These are phyloP conservation scores for Gari tellinella DNA, from an alignment of 2,888 invertebrate species.

Conservation along the genomic window DNA sequence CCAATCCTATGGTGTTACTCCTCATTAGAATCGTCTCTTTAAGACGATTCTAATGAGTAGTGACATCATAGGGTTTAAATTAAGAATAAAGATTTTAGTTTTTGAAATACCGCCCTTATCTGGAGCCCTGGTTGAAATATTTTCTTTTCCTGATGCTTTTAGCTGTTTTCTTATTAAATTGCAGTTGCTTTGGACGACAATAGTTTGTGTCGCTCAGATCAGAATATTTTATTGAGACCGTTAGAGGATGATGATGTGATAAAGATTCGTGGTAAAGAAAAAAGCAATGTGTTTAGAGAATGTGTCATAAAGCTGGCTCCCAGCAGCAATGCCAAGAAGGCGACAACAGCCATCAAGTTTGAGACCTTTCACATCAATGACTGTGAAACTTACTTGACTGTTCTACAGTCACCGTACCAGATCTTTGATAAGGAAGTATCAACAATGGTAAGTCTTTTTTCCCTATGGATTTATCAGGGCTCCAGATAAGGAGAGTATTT, in stretches of 20 bases:
- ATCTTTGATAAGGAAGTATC: conserved; percentile 60
- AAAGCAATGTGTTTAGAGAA: conserved; percentile 17
- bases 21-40: too few relatives aligned
- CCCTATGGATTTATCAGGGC: too few relatives aligned
- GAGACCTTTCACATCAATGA: conserved; percentile 57
- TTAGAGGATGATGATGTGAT: conserved; percentile 42
- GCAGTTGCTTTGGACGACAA: conserved; percentile 34
- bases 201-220: conserved; percentile 13
- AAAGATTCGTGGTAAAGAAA: conserved; percentile 37
- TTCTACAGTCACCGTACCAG: conserved; percentile 55
- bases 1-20: too few relatives aligned
- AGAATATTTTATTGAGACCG: conserved; percentile 24
- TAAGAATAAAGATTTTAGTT: too few relatives aligned
- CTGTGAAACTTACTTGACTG: conserved; percentile 57
- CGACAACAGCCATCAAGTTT: conserved; percentile 46
- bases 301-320: conserved; percentile 50
- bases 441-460: conserved; percentile 54
- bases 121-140: too few relatives aligned
- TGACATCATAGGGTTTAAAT: too few relatives aligned
- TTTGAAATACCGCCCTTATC: too few relatives aligned
- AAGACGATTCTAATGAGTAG: too few relatives aligned
- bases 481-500: too few relatives aligned
- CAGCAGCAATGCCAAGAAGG: conserved; percentile 25
- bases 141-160: too few relatives aligned
- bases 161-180: neutral